Evolutionary conservation across 2,888 invertebrate genomes (phyloP), one percentile per base, ranked within the genome.

Genomic region (Drosophila glabriapex): DNA sequence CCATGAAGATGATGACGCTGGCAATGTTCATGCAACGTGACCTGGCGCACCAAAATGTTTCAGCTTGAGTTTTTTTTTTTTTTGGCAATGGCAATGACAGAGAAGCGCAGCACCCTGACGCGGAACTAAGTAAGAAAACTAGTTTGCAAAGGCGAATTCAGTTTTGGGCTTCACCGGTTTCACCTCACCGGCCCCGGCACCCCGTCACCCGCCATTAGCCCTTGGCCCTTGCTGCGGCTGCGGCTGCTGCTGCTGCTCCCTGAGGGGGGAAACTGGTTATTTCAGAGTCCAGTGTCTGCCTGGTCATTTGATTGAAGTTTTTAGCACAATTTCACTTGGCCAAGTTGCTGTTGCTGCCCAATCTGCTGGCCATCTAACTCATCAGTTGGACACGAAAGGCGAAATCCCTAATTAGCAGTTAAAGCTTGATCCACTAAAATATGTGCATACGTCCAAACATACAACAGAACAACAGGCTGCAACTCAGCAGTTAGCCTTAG

Each of bases 81-180:
- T 81, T 59, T 55, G 73, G 83, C 73, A 68, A 72, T 71, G 43
- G 29, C 78, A 70, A 76, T 58, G 60, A 50, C 43, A 33, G 49
- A 52, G 59, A 25, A 46, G 16, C 28, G 52, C 58, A 65, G 50
- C 52, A 49, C 56, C 58, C 54, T 63, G 68, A 82, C 72, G 85
- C 84, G 82, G 87, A 85, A 90, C 84, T 88, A 88, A 78, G 64
- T 88, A 90, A 69, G 64, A 69, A 73, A 82, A 90, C 85, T 85
- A 77, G 85, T 85, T 85, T 85, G 52, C 50, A 65, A 71, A 65
- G 80, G 50, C 63, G 25, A 33, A 61, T 50, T 50, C 22, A 54
- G 39, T 56, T 56, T 73, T 52, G 54, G 53, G 52, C 66, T 58
- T 80, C 76, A 58, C 55, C 65, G 65, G 69, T 69, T 80, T 49